Base-by-base conservation (phyloP, 1,140 invertebrate genomes). In the Bombus superbus region DNA sequence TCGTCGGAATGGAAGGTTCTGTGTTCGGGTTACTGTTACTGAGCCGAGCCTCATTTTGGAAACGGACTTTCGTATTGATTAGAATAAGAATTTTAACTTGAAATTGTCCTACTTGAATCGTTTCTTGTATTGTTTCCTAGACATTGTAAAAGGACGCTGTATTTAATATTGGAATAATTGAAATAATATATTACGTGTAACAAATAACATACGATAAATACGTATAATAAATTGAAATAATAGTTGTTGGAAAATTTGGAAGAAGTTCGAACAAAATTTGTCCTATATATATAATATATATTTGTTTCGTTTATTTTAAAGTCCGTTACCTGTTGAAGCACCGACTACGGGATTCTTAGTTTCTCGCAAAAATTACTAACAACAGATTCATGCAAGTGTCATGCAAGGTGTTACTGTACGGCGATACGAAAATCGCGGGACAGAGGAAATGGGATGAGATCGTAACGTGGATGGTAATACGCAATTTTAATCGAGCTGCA, bases 1-100 rank as follows among this genome's bases (percentile, higher is more conserved):
- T 91, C 85, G 88, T 91, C 81, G 88, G 94, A 91, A 88, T 94
- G 93, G 94, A 93, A 92, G 94, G 94, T 91, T 84, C 88, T 83
- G 89, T 94, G 83, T 80, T 85, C 68, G 88, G 94, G 92, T 92
- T 88, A 38, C 88, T 74, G 59, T 66, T 74, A 62, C 85, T n/a
- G 15, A 76, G 88, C 87, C 86, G 89, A 73, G 87, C 88, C 72
- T 89, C 89, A 38, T 74, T 53, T 25, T 25, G 28, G 32, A 62
- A 18, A 73, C 76, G 44, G 64, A 78, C 82, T 81, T 38, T 47
- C 28, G 3, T 40, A 25, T 53, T 22, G 18, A 22, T 53, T 22
- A 53, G 6, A 22, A 35, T 6, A 32, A 35, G n/a, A 32, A 66
- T 66, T 53, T 22, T 53, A 53, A 53, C 18, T 53, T 22, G 32